Percentiles rank a stretch among this genome's conserved stretches.
Evolutionary conservation across 2,113 vertebrate genomes (phyloP).

Genomic region (Podocnemis expansa): DNA sequence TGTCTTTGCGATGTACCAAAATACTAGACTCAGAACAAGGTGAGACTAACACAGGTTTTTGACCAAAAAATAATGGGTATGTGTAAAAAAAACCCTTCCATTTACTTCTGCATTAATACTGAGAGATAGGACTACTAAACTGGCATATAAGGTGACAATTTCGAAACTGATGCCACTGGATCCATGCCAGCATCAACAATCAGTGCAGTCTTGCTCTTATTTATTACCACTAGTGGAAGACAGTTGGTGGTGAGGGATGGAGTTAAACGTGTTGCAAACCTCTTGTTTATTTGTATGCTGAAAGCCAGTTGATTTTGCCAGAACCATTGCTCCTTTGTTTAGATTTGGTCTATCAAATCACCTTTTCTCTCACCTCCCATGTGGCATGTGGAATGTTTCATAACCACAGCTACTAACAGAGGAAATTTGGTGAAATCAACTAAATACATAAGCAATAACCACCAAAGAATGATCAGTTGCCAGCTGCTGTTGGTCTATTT

Average conservation of each 20-base stretch:
- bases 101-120: neutral
- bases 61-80: neutral
- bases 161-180: neutral
- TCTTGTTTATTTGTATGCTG: fast-evolving
- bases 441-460: neutral
- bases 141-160: neutral
- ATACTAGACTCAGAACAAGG: neutral
- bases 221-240: neutral
- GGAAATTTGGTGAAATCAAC: neutral
- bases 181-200: fast-evolving
- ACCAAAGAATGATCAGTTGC: neutral
- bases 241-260: neutral
- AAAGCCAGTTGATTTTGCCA: neutral
- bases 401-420: fast-evolving
- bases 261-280: neutral
- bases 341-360: neutral
- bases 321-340: neutral
- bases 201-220: neutral
- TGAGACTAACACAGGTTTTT: neutral
- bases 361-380: neutral
- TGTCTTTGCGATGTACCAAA: neutral
- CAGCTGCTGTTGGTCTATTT: neutral
- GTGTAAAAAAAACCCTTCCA: fast-evolving
- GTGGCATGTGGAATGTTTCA: fast-evolving
- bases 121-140: neutral